Conservation (phyloP, 2,113 vertebrate species). For the Rallus limicola region DNA sequence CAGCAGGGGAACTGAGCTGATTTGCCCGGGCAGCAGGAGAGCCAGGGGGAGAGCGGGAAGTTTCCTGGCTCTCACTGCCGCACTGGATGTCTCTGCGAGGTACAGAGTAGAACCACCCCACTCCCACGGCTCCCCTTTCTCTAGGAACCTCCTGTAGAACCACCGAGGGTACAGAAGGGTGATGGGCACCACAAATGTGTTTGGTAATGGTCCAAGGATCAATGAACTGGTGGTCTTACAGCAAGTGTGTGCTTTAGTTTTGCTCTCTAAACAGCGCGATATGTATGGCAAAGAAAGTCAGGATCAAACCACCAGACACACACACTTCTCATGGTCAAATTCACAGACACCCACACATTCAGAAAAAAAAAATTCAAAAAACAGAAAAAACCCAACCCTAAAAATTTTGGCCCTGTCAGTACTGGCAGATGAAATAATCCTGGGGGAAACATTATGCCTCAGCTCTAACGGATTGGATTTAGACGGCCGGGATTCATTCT, state of each 20-base stretch:
- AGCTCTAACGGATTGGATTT: background rate
- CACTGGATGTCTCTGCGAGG: background rate
- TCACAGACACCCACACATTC: background rate
- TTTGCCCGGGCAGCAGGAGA: background rate
- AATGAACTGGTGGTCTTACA: background rate
- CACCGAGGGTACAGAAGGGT: background rate
- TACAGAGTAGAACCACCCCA: fast-evolving
- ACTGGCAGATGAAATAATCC: slow-evolving; percentile 30
- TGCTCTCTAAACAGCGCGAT: background rate
- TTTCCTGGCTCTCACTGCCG: background rate
- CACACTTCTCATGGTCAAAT: background rate
- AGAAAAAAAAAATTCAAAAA: background rate
- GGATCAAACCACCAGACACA: too few relatives aligned
- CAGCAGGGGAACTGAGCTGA: fast-evolving
- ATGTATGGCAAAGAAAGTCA: background rate
- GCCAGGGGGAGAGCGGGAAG: background rate
- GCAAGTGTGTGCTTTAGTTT: background rate
- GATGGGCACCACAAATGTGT: fast-evolving
- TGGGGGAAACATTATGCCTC: background rate
- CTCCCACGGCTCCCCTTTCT: fast-evolving
- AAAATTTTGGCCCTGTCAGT: background rate
- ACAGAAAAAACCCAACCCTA: background rate
- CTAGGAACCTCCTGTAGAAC: background rate
- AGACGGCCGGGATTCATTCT: background rate
- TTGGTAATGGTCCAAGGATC: background rate